Percentiles rank a stretch among this genome's conserved stretches.
Evolutionary conservation across 2,113 vertebrate species (phyloP).

Genomic region (Orthonyx spaldingii): DNA sequence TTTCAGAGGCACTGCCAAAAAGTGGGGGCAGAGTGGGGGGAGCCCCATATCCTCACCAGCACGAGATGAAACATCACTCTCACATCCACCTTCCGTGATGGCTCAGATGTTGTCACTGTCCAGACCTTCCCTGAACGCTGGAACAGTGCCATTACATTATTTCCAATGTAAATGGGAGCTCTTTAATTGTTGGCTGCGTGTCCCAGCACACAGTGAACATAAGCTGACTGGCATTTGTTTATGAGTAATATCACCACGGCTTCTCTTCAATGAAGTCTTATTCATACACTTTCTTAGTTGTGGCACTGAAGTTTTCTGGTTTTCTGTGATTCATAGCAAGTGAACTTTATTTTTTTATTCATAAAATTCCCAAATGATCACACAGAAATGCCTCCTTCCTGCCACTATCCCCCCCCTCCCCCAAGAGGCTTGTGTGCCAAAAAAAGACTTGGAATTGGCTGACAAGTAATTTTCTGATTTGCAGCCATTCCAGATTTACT

Average conservation of each 20-base stretch:
- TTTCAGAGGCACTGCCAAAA: not conserved
- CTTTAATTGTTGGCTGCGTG: not conserved
- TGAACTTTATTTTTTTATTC: slow-evolving; percentile 48
- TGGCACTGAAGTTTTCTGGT: not conserved
- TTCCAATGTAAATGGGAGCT: not conserved
- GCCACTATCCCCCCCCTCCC: slow-evolving; percentile 1
- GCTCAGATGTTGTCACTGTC: not conserved
- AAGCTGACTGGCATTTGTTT: not conserved
- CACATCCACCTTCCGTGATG: not conserved
- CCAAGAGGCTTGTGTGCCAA: slow-evolving; percentile 24
- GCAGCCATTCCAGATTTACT: slow-evolving; percentile 26
- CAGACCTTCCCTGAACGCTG: not conserved
- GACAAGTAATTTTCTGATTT: slow-evolving; percentile 45
- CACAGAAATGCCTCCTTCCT: slow-evolving; percentile 38
- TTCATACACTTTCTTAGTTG: not conserved
- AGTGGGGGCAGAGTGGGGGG: accelerated
- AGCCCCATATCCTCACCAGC: not conserved
- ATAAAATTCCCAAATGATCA: slow-evolving; percentile 41
- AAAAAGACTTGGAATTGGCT: slow-evolving; percentile 45
- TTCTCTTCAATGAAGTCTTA: slow-evolving; percentile 9
- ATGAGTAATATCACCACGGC: not conserved
- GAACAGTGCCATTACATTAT: not conserved
- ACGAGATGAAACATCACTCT: not conserved
- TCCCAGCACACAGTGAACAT: not conserved
- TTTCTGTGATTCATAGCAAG: slow-evolving; percentile 22